Conservation (phyloP, 2,113 vertebrate genomes). For the Triplophysa siluroides region DNA sequence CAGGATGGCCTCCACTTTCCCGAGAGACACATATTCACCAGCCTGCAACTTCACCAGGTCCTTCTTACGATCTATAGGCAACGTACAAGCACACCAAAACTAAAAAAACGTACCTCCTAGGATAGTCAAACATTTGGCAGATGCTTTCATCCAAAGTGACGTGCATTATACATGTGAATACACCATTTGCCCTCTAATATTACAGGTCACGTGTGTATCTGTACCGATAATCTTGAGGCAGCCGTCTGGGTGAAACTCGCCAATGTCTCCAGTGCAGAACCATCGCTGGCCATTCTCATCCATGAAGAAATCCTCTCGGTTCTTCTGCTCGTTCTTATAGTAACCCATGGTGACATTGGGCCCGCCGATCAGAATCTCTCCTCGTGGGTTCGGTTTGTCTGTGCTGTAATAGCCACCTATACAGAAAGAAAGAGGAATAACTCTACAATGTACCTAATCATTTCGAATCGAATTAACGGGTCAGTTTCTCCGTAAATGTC, state of each 20-base stretch:
- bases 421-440: background rate
- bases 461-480: too few relatives aligned
- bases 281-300: slow-evolving; percentile 88
- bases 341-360: slow-evolving; percentile 94
- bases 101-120: background rate
- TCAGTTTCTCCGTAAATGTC: too few relatives aligned
- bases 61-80: slow-evolving; percentile 88
- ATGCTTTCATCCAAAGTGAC: too few relatives aligned
- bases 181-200: background rate
- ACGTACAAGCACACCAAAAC: slow-evolving; percentile 10
- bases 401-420: slow-evolving; percentile 92
- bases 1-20: slow-evolving; percentile 93
- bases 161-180: background rate
- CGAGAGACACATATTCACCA: slow-evolving; percentile 95
- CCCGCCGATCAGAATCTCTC: slow-evolving; percentile 93
- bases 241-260: slow-evolving; percentile 90
- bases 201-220: slow-evolving; percentile 37
- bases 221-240: slow-evolving; percentile 97
- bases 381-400: slow-evolving; percentile 90
- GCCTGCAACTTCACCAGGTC: slow-evolving; percentile 97
- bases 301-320: slow-evolving; percentile 85
- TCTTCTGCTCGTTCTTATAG: slow-evolving; percentile 87
- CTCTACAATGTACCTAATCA: background rate
- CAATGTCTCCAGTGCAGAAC: slow-evolving; percentile 96
- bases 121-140: background rate